Conservation (phyloP, 2,797 vertebrate genomes). For the Micromesistius poutassou region DNA sequence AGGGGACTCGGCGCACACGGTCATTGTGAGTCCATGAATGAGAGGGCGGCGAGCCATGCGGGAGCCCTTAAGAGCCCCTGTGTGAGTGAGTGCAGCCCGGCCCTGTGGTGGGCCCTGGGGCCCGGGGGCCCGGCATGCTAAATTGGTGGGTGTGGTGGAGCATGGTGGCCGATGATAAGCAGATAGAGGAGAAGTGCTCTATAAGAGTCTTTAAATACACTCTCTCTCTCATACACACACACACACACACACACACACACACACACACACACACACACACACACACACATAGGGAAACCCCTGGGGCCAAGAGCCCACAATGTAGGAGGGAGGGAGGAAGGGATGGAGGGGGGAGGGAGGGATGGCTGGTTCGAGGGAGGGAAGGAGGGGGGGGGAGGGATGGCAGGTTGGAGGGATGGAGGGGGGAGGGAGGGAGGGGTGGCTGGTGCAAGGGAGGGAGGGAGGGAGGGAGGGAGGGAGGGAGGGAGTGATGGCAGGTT, state of each 20-base stretch:
- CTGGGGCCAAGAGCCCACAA: background rate
- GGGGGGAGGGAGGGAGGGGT: too few species aligned
- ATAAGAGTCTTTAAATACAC: slow-evolving; percentile 56
- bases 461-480: too few species aligned
- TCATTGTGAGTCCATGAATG: slow-evolving; percentile 30
- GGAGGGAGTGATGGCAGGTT: too few species aligned
- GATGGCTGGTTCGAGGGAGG: too few species aligned
- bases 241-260: too few species aligned
- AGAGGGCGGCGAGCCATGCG: slow-evolving; percentile 35
- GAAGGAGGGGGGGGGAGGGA: too few species aligned
- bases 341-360: too few species aligned
- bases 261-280: too few species aligned
- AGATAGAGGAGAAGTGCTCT: slow-evolving; percentile 55
- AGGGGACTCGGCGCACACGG: slow-evolving; percentile 24
- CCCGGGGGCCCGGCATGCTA: slow-evolving; percentile 51
- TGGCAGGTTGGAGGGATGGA: too few species aligned
- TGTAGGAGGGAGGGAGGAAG: background rate
- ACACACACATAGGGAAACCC: slow-evolving; percentile 4
- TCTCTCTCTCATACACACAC: too few species aligned
- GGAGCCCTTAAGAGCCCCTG: slow-evolving; percentile 38
- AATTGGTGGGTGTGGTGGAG: slow-evolving; percentile 70
- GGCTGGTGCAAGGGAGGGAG: too few species aligned
- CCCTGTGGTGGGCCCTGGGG: slow-evolving; percentile 23
- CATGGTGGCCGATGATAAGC: slow-evolving; percentile 65
- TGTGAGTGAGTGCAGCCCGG: slow-evolving; percentile 7